phyloP scores from a whole-genome alignment of 2,113 vertebrate species.

The Indicator maculatus region DNA sequence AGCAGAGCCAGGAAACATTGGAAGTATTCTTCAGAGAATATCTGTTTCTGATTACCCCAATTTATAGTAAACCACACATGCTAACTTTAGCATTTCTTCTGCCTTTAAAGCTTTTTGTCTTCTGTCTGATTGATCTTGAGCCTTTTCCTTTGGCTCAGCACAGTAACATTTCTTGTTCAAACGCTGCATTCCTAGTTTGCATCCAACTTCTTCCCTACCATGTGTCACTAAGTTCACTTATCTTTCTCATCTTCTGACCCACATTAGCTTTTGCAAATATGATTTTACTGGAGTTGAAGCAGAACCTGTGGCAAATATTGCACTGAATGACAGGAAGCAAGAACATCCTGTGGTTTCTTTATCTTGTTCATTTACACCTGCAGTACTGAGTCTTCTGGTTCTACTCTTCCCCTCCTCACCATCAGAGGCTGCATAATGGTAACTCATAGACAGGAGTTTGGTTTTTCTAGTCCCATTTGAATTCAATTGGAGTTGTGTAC shows the following conservation, averaged over 20 bases:
- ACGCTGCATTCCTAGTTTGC: conserved; percentile 61
- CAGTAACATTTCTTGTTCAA: conserved; percentile 55
- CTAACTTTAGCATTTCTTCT: conserved; percentile 78
- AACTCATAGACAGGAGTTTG: not conserved
- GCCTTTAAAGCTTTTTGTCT: conserved; percentile 69
- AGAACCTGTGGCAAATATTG: not conserved
- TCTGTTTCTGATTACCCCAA: conserved; percentile 81
- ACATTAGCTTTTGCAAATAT: not conserved
- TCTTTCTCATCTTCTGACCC: conserved; percentile 59
- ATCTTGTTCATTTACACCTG: not conserved
- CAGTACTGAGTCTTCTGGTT: not conserved
- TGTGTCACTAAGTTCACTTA: conserved; percentile 49
- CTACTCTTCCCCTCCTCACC: not conserved
- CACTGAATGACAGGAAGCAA: not conserved
- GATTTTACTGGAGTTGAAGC: not conserved
- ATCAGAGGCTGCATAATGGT: not conserved
- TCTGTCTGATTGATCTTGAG: conserved; percentile 73
- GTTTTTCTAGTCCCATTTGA: not conserved
- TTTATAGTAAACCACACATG: conserved; percentile 77
- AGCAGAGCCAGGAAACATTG: conserved; percentile 75
- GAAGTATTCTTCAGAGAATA: conserved; percentile 75
- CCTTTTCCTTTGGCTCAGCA: conserved; percentile 72
- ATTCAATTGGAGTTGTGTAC: not conserved
- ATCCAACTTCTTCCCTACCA: conserved; percentile 51
- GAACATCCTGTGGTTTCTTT: not conserved